Conservation (phyloP, 2,797 vertebrate genomes). For the Tauraco hartlaubi region DNA sequence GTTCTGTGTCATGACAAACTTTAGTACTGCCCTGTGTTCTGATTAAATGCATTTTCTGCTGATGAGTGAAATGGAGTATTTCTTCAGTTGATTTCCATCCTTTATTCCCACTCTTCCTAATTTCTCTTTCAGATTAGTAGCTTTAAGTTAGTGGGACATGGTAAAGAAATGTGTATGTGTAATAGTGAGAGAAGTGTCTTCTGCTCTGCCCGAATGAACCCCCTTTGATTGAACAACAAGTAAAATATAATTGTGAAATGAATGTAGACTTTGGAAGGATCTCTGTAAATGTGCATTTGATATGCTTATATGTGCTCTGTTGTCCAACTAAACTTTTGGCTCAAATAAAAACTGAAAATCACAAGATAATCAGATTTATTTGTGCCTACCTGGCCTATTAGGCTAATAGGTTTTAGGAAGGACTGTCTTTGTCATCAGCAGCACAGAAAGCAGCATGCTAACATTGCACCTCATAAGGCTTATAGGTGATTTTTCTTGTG, state of each 20-base stretch:
- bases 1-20: neutral
- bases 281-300: neutral
- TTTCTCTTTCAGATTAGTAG: constrained; percentile 31
- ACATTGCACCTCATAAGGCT: neutral
- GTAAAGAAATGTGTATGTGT: neutral
- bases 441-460: neutral
- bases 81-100: constrained; percentile 35
- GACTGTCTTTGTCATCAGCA: neutral
- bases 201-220: neutral
- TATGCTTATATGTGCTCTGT: neutral
- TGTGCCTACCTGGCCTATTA: neutral
- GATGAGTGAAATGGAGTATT: constrained; percentile 25
- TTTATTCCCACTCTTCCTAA: neutral
- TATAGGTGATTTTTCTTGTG: neutral
- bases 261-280: neutral
- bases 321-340: neutral
- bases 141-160: neutral
- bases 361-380: neutral
- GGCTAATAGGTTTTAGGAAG: neutral
- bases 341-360: neutral
- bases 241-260: neutral
- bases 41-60: constrained; percentile 37
- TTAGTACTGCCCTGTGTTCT: neutral
- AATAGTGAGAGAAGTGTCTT: neutral
- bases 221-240: neutral